These are phyloP conservation scores for Oryzias woworae DNA, from an alignment of 2,113 vertebrate genomes.

Conservation along the genomic window DNA sequence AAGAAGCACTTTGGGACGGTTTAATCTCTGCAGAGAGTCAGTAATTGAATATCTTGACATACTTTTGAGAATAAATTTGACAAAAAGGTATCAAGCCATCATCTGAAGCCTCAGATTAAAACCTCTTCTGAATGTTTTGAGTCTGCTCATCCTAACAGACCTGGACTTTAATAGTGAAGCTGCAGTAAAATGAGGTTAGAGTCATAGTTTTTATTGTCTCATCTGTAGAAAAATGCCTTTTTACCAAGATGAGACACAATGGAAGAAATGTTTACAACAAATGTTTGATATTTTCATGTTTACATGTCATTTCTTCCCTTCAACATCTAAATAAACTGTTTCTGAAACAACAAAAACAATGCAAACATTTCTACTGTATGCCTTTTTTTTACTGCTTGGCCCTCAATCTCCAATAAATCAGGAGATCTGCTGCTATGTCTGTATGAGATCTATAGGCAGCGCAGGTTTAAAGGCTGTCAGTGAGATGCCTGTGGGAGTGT, in stretches of 20 bases:
- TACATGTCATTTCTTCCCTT: not conserved
- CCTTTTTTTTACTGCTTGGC: constrained; percentile 18
- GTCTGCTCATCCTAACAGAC: constrained; percentile 19
- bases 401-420: constrained; percentile 47
- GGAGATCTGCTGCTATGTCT: constrained; percentile 33
- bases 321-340: not conserved
- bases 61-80: not conserved
- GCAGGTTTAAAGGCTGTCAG: constrained; percentile 43
- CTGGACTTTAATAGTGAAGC: constrained; percentile 40
- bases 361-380: constrained; percentile 10
- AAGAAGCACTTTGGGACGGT: not conserved
- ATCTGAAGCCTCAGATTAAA: constrained; percentile 4
- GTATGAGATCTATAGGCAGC: constrained; percentile 38
- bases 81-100: not conserved
- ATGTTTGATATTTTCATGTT: too few relatives aligned
- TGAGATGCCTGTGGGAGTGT: constrained; percentile 36
- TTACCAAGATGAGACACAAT: constrained; percentile 28
- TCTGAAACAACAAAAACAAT: not conserved
- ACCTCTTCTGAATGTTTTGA: constrained; percentile 25
- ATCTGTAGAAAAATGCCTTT: constrained; percentile 54
- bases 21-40: not conserved
- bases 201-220: constrained; percentile 48
- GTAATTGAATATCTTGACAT: constrained; percentile 7
- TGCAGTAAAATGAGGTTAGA: constrained; percentile 42
- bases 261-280: constrained; percentile 5